Base-by-base conservation (phyloP, 1,140 invertebrate species). In the Rhagoletis zephyria region DNA sequence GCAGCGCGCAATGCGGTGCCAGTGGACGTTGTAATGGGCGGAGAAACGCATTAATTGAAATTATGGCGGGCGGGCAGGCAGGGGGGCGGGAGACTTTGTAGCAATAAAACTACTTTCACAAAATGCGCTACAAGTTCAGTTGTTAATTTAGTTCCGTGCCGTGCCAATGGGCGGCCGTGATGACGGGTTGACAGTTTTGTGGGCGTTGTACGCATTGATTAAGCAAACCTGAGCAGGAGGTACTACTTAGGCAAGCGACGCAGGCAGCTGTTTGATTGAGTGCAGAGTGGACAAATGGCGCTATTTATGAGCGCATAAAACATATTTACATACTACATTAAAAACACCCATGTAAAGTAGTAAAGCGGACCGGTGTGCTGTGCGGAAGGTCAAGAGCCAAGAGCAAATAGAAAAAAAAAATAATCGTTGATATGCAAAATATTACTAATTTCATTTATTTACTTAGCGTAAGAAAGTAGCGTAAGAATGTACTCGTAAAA, bases 51-150 rank as follows among this genome's bases (percentile, higher is more conserved):
- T 60, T 61, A 85, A 85, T 85, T 42, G 40, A 64, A 81, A 85
- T 7, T 9, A 61, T 30, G 12, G 16, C 89, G 40, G 67, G 40
- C 3, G 45, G 6, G 16, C 30, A 30, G 30, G 30, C 30, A 30
- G 30, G 30, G 30, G 30, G 12, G 16, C 89, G 40, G 67, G 40
- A 2, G 45, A 12, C 12, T 16, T 14, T 74, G 67, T 45, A 74
- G 42, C 10, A 89, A 89, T 90, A 91, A 90, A 91, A 91, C 91
- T 88, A 91, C 91, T 91, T 91, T 91, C 91, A 91, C 91, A 91
- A 91, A 91, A 45, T 19, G 48, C 16, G 16, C 40, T 42, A 74
- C 67, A 19, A 77, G 70, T 77, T 74, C 42, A 7, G 14, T 56
- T 42, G 12, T 42, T 30, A 56, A 16, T 4, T 40, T 14, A 67